Conservation (phyloP, 1,140 invertebrate species). For the Leptopilina boulardi region DNA sequence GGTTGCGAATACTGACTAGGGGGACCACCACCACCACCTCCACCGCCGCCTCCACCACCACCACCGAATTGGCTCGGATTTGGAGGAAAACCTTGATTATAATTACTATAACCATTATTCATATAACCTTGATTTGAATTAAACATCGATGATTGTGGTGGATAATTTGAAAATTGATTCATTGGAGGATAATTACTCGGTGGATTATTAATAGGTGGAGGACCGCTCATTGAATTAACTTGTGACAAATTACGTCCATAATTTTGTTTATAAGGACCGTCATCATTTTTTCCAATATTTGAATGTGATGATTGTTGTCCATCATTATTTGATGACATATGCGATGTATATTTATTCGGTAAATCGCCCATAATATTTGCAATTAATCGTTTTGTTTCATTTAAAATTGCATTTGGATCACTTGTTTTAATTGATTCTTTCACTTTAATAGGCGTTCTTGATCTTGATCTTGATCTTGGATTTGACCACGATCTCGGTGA, state of each 20-base stretch:
- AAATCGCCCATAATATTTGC: conserved; percentile 80
- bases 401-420: conserved; percentile 75
- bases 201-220: conserved; percentile 22
- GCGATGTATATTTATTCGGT: conserved; percentile 72
- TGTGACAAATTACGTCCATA: conserved; percentile 46
- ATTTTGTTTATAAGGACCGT: conserved; percentile 28
- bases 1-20: conserved; percentile 60
- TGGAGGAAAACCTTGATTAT: conserved; percentile 61
- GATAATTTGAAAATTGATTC: conserved; percentile 58
- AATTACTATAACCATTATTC: conserved; percentile 68
- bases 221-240: not conserved
- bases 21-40: conserved; percentile 46
- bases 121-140: conserved; percentile 59
- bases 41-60: conserved; percentile 40
- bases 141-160: conserved; percentile 53
- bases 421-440: conserved; percentile 61
- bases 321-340: conserved; percentile 46
- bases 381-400: conserved; percentile 79
- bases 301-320: not conserved
- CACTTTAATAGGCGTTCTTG: conserved; percentile 58
- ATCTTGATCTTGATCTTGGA: conserved; percentile 68
- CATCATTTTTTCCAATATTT: not conserved
- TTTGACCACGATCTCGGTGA: conserved; percentile 70
- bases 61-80: conserved; percentile 50
- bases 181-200: conserved; percentile 48